phyloP scores from a whole-genome alignment of 2,888 invertebrate species.

The Amphipoea lucens region DNA sequence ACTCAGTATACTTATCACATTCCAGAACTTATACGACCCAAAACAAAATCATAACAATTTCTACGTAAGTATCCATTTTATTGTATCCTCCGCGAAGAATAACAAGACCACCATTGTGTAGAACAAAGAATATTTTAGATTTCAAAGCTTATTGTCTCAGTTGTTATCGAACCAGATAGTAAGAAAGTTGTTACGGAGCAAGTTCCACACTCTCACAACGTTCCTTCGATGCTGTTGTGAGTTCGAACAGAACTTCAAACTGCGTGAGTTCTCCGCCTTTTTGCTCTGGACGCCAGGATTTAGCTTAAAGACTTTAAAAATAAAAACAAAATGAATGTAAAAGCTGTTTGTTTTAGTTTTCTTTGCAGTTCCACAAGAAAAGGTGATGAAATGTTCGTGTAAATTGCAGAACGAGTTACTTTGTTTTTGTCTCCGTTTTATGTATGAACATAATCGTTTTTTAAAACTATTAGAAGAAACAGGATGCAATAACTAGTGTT shows the following conservation, averaged over 20 bases:
- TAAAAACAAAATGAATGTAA: conserved; percentile 36
- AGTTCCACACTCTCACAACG: conserved; percentile 55
- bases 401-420: background rate
- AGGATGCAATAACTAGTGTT: background rate
- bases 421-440: background rate
- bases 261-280: conserved; percentile 38
- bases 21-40: conserved; percentile 6
- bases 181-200: conserved; percentile 37
- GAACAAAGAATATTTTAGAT: conserved; percentile 52
- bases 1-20: background rate
- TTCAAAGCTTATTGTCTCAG: conserved; percentile 63
- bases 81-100: conserved; percentile 13
- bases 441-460: background rate
- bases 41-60: conserved; percentile 33
- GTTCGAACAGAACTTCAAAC: conserved; percentile 47
- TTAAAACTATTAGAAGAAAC: background rate
- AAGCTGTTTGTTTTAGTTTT: conserved; percentile 44
- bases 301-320: conserved; percentile 51
- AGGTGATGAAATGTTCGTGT: conserved; percentile 22
- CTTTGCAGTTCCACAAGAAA: background rate
- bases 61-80: conserved; percentile 23
- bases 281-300: conserved; percentile 35
- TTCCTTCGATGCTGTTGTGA: conserved; percentile 46
- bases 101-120: conserved; percentile 29
- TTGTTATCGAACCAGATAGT: conserved; percentile 62